Percentiles rank a stretch among this genome's conserved stretches.
Conservation (phyloP, 2,113 vertebrate species). For the Pelusios castaneus region DNA sequence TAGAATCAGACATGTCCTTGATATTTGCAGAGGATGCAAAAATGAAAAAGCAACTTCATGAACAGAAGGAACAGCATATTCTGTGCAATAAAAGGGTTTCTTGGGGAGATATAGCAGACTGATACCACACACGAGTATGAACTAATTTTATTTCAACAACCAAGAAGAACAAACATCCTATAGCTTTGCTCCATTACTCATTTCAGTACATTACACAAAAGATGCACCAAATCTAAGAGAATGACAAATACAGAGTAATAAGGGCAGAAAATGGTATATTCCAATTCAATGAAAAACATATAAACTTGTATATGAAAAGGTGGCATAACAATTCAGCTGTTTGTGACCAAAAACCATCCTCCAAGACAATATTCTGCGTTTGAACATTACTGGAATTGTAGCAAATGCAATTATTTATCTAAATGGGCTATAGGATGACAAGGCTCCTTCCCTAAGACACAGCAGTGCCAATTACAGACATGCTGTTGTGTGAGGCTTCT, state of each 20-base stretch:
- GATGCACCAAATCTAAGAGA: not conserved
- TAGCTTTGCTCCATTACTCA: not conserved
- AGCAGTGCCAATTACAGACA: constrained; percentile 10
- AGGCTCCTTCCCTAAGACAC: not conserved
- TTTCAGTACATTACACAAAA: not conserved
- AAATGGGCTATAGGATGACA: constrained; percentile 52
- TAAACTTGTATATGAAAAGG: not conserved
- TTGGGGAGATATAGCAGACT: not conserved
- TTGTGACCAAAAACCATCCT: not conserved
- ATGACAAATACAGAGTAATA: not conserved
- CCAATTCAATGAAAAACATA: not conserved
- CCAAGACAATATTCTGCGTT: not conserved
- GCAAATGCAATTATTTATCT: constrained; percentile 45
- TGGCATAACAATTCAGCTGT: not conserved
- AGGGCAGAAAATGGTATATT: not conserved
- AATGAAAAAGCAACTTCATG: not conserved
- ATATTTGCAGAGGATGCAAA: not conserved
- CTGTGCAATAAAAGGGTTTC: not conserved
- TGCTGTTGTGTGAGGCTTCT: not conserved
- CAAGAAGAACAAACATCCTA: not conserved
- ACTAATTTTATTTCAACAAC: not conserved
- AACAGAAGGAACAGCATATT: not conserved
- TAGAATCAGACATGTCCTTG: not conserved
- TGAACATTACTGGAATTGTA: constrained; percentile 39
- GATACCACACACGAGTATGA: not conserved